Evolutionary conservation across 2,113 vertebrate genomes (phyloP).

Genomic region (Smithornis capensis): DNA sequence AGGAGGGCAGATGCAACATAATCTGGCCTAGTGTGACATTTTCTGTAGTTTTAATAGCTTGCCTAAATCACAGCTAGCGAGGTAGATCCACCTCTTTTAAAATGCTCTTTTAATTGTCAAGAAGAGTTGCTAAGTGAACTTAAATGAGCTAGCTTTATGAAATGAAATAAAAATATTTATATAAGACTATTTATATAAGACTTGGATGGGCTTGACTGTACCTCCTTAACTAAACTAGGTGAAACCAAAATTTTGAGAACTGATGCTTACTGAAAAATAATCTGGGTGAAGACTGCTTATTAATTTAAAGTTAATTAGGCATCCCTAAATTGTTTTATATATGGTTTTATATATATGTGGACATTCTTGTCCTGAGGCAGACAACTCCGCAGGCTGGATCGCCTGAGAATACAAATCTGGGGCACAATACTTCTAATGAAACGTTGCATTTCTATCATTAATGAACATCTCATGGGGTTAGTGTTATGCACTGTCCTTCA

Average conservation of each 20-base stretch:
- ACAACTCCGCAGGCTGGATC: neutral
- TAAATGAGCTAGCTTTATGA: neutral
- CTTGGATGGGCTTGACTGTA: neutral
- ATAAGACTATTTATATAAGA: neutral
- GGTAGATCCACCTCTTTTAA: neutral
- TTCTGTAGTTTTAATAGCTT: neutral
- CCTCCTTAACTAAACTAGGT: neutral
- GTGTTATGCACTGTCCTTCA: neutral
- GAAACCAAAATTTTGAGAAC: neutral
- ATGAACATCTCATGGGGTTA: neutral
- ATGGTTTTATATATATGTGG: neutral
- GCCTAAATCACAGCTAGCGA: neutral
- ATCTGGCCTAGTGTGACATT: neutral
- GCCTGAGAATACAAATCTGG: conserved; percentile 6
- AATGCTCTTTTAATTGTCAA: neutral
- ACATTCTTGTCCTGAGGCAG: conserved; percentile 1
- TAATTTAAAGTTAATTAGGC: conserved; percentile 24
- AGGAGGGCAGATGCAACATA: neutral
- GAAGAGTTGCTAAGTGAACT: neutral
- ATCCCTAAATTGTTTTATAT: neutral
- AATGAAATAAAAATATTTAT: neutral
- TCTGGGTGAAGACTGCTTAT: neutral
- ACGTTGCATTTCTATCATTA: neutral
- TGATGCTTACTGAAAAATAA: neutral
- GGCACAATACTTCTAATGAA: neutral